Conservation (phyloP, 2,888 invertebrate species). For the Nasonovia ribisnigri region DNA sequence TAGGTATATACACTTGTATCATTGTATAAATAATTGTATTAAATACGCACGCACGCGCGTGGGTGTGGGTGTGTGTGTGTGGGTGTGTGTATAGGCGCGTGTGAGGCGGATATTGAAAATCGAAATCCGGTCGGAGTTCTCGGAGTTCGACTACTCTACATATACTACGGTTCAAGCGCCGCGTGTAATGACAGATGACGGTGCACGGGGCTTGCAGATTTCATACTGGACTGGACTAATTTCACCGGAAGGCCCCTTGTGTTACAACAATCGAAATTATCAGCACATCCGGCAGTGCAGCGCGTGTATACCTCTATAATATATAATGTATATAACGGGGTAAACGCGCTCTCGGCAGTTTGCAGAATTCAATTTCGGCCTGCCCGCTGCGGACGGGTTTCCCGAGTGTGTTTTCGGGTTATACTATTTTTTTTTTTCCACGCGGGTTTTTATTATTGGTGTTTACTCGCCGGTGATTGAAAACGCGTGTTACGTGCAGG, state of each 20-base stretch:
- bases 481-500: background rate
- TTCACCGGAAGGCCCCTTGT: background rate
- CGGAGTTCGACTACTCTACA: background rate
- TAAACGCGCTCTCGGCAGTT: background rate
- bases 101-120: background rate
- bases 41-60: background rate
- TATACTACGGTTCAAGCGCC: too few relatives aligned
- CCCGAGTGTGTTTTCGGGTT: background rate
- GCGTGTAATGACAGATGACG: constrained; percentile 18
- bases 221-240: background rate
- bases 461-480: background rate
- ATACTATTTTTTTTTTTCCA: background rate
- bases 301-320: background rate
- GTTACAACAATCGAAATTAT: constrained; percentile 19
- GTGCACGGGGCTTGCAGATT: constrained; percentile 6
- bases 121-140: background rate
- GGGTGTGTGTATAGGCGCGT: background rate
- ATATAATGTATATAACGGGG: background rate
- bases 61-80: background rate
- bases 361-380: background rate
- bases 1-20: too few relatives aligned
- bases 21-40: too few relatives aligned
- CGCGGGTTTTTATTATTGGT: background rate
- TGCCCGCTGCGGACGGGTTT: background rate
- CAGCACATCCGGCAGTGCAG: background rate